Evolutionary conservation across 2,888 invertebrate species (phyloP).

Genomic region (Drosophila phalerata): DNA sequence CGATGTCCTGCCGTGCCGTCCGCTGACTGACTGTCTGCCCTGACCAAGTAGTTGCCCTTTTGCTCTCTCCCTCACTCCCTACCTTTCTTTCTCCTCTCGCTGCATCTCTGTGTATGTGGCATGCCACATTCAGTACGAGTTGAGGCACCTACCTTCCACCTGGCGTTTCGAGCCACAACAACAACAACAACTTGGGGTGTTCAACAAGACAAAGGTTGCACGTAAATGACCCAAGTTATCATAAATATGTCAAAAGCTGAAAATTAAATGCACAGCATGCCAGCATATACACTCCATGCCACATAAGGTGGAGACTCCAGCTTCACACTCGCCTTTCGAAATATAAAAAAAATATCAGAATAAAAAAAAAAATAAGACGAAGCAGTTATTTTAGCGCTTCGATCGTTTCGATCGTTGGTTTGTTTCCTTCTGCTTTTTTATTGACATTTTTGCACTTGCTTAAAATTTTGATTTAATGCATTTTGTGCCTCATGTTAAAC

Average conservation of each 20-base stretch:
- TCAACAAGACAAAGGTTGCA: conserved; percentile 83
- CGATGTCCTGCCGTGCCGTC: conserved; percentile 84
- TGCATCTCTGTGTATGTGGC: conserved; percentile 22
- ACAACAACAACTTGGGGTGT: conserved; percentile 46
- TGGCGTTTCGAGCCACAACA: conserved; percentile 23
- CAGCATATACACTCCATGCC: conserved; percentile 23
- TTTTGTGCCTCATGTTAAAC: conserved; percentile 58
- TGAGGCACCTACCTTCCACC: conserved; percentile 77
- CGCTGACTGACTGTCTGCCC: conserved; percentile 78
- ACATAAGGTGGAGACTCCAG: conserved; percentile 23
- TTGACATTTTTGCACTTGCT: conserved; percentile 82
- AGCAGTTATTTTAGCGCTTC: not conserved
- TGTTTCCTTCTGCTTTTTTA: conserved; percentile 59
- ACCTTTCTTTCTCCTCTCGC: too few relatives aligned
- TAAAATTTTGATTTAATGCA: conserved; percentile 77
- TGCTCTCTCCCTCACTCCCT: not conserved
- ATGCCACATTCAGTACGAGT: conserved; percentile 48
- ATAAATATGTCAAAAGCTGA: conserved; percentile 85
- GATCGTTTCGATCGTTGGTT: not conserved
- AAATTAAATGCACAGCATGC: conserved; percentile 84
- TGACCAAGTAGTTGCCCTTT: conserved; percentile 22
- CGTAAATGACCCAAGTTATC: conserved; percentile 85
- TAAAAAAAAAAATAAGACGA: conserved; percentile 5
- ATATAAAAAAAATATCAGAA: not conserved
- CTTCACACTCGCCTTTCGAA: conserved; percentile 18